phyloP scores from a whole-genome alignment of 2,888 invertebrate species.

The Cotesia congregata region DNA sequence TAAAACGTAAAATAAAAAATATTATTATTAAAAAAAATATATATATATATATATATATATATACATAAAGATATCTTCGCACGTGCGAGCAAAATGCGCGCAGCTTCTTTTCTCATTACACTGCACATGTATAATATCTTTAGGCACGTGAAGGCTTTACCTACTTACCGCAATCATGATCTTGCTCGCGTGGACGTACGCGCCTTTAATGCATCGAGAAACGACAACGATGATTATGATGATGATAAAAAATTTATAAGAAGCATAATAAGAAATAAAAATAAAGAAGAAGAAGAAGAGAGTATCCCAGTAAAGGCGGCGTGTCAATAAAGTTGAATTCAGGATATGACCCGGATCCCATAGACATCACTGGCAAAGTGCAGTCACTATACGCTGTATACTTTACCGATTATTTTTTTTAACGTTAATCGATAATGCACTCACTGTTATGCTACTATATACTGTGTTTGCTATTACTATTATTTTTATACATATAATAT shows the following conservation, averaged over 20 bases:
- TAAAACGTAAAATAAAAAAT: neutral
- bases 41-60: constrained; percentile 9
- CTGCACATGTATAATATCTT: constrained; percentile 31
- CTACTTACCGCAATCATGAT: constrained; percentile 44
- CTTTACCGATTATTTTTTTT: constrained; percentile 20
- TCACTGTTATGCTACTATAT: constrained; percentile 4
- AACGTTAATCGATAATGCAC: constrained; percentile 19
- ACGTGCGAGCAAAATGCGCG: constrained; percentile 23
- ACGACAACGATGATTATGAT: constrained; percentile 8
- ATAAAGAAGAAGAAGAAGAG: constrained; percentile 27
- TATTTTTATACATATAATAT: constrained; percentile 1
- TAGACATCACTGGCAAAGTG: constrained; percentile 47
- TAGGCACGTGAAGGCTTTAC: constrained; percentile 30
- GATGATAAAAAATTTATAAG: constrained; percentile 3
- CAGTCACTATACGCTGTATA: constrained; percentile 20
- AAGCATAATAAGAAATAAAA: constrained; percentile 20
- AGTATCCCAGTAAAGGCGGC: constrained; percentile 31
- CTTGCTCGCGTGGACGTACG: constrained; percentile 31
- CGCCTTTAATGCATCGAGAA: neutral
- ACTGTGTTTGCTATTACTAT: neutral
- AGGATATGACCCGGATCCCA: constrained; percentile 66
- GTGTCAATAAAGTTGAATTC: constrained; percentile 55
- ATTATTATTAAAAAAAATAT: constrained; percentile 8
- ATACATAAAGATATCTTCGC: constrained; percentile 19
- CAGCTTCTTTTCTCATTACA: constrained; percentile 13